These are phyloP conservation scores for Octopus bimaculoides DNA, from an alignment of 1,140 invertebrate species.

Conservation along the genomic window DNA sequence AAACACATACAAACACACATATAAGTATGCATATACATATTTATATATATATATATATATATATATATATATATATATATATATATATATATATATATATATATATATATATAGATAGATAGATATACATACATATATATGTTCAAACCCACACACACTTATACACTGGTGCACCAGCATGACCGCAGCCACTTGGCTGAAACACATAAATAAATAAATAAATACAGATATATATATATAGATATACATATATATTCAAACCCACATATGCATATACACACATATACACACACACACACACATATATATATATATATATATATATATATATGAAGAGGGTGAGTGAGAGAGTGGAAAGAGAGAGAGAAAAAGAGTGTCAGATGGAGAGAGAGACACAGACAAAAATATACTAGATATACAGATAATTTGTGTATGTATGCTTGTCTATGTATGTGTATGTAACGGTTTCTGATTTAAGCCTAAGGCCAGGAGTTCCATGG, in stretches of 20 bases:
- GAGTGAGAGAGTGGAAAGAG: neutral
- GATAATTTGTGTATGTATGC: too few species aligned
- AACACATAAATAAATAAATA: neutral
- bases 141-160: neutral
- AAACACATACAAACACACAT: neutral
- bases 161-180: neutral
- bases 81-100: neutral
- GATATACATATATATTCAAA: neutral
- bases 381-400: too few species aligned
- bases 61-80: neutral
- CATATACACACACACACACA: neutral
- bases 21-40: neutral
- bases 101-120: neutral
- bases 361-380: too few species aligned
- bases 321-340: neutral
- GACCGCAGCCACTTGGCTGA: neutral
- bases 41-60: neutral
- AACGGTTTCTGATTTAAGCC: too few species aligned
- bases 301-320: conserved; percentile 2
- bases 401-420: too few species aligned
- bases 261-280: neutral
- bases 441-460: too few species aligned
- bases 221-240: neutral
- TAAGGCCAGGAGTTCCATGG: too few species aligned
- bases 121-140: neutral